Base-by-base conservation (phyloP, 1,140 invertebrate species). In the Protaetia brevitarsis region DNA sequence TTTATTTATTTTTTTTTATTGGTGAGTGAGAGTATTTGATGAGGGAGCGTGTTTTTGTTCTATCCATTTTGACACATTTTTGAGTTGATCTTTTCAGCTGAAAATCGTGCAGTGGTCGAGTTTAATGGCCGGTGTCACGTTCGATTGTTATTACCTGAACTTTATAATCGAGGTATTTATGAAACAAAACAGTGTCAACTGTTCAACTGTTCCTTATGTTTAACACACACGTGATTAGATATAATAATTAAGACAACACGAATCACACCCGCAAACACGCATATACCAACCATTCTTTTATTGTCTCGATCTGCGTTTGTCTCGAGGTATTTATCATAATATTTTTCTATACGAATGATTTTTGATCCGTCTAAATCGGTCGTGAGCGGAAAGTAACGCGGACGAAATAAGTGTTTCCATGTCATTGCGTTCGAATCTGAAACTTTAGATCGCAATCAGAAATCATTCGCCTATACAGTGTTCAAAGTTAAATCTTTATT, bases 121-220 rank as follows among this genome's bases (percentile, higher is more conserved):
- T 58, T 8, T 63, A 62, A 51, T 59, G 66, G 66, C 66, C 66
- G 28, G 60, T 51, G 41, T 51, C 41, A 67, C 66, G 62, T 67
- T 63, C 60, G 59, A 56, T 67, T 30, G 41, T 51, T 51, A 51
- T 66, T 41, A 66, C 57, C 45, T 59, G 64, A 51, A 58, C 36
- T 60, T 69, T 71, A 41, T 69, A 64, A 27, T 64, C 62, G 69
- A 71, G 69, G 69, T 71, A 71, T 71, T 71, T 71, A 62, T 69
- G 57, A 59, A n/a, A 51, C 41, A 51, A 51, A 51, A 51, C 41
- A 51, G 41, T 51, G 26, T 19, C 41, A 51, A 51, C 41, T 51
- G 41, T 51, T 51, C 41, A 51, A 51, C 41, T 51, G 41, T 51
- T 51, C 41, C 41, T n/a, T 29, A 59, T 41, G 36, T 60, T 60